Percentiles rank a stretch among this genome's conserved stretches.
Evolutionary conservation across 2,797 vertebrate species (phyloP).

Genomic region (Rhyacichthys aspro): DNA sequence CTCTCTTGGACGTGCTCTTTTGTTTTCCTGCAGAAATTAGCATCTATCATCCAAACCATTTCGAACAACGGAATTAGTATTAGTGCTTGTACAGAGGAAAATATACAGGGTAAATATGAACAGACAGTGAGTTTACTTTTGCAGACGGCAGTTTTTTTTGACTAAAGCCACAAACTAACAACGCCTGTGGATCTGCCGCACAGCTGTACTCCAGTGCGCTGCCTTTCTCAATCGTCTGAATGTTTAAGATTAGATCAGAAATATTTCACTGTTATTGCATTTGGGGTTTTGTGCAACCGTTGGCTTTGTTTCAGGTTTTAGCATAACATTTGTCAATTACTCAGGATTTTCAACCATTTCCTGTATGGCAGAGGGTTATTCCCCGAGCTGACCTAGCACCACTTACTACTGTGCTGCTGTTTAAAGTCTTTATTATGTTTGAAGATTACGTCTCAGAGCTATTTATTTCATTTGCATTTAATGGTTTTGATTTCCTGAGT

Average conservation of each 20-base stretch:
- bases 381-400: not conserved
- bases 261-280: not conserved
- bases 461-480: conserved; percentile 14
- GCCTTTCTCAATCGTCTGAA: not conserved
- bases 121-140: no score
- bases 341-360: conserved; percentile 14
- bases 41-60: not conserved
- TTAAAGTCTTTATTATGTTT: conserved; percentile 8
- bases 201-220: no score
- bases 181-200: no score
- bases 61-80: not conserved
- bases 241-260: not conserved
- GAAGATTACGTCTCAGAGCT: conserved; percentile 14
- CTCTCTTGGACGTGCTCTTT: not conserved
- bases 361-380: not conserved
- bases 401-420: not conserved
- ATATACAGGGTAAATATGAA: no score
- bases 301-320: conserved; percentile 11
- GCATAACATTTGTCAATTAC: no score
- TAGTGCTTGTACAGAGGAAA: no score
- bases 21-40: not conserved
- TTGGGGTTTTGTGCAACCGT: not conserved
- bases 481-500: conserved; percentile 17
- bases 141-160: no score
- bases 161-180: no score